Conservation (phyloP, 2,113 vertebrate genomes). For the Stigmatopora argus region DNA sequence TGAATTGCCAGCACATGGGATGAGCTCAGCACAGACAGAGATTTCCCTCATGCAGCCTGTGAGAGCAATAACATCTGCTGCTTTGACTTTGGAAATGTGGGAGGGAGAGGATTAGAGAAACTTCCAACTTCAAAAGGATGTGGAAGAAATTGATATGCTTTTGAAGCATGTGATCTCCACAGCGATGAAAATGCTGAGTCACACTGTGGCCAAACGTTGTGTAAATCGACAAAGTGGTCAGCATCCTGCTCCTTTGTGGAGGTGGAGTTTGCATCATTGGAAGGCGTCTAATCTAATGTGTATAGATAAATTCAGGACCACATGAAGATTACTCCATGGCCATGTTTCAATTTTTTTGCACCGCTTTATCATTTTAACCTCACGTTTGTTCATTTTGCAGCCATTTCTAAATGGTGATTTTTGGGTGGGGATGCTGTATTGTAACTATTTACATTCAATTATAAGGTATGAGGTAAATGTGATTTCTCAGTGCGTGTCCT, state of each 20-base stretch:
- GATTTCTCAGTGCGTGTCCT: conserved; percentile 5
- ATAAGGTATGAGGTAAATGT: not conserved
- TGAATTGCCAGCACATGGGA: conserved; percentile 30
- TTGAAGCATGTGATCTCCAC: conserved; percentile 8
- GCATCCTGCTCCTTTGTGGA: conserved; percentile 31
- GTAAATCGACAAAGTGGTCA: conserved; percentile 37
- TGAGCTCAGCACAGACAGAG: conserved; percentile 24
- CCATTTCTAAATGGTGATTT: not conserved
- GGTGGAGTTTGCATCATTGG: conserved; percentile 29
- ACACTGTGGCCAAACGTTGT: conserved; percentile 54
- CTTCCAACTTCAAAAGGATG: conserved; percentile 19
- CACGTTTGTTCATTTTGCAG: not conserved
- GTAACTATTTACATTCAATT: not conserved
- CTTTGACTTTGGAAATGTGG: conserved; percentile 28
- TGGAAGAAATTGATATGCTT: conserved; percentile 27
- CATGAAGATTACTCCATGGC: conserved; percentile 33
- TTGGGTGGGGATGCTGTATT: not conserved
- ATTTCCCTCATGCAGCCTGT: conserved; percentile 27
- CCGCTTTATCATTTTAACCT: not conserved
- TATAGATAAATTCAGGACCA: conserved; percentile 15
- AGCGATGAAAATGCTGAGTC: conserved; percentile 49
- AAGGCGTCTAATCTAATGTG: conserved; percentile 14
- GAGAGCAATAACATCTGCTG: conserved; percentile 44
- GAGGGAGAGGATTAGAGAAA: conserved; percentile 38
- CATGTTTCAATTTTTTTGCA: conserved; percentile 10